Evolutionary conservation across 2,113 vertebrate genomes (phyloP), one percentile per base, ranked within the genome.

Genomic region (Cynoglossus semilaevis): DNA sequence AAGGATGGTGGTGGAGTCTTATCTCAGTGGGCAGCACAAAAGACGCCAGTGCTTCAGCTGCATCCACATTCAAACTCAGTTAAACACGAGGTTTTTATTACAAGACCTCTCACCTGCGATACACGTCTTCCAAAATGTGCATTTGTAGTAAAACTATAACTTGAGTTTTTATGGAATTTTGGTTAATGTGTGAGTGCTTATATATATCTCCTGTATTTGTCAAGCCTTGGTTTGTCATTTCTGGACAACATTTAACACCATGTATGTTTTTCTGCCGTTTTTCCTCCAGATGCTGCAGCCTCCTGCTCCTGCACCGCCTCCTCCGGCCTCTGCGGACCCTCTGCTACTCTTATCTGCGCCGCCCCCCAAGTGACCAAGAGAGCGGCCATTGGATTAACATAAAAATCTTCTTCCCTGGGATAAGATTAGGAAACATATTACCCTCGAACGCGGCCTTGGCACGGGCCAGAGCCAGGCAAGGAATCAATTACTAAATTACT

Each of bases 401-500:
- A 95, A 92, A 96, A 98, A 99, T 98, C 94, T 97, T 93, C 94
- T 98, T 98, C 91, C 91, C 84, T 58, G 90, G 94, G 93, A 97
- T 96, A 93, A 95, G 95, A 99, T 99, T 95, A 98, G 94, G 94
- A 97, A 94, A 96, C 93, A 93, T 95, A 95, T 95, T 95, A 92
- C 93, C 93, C 93, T 93, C 91, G 77, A 92, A 95, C 89, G 92
- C 90, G 90, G 90, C 87, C 93, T 88, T 85, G 92, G 93, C 92
- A 94, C 93, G 94, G 88, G 92, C 83, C 84, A 90, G 90, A 93
- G 91, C 93, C 88, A 90, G 90, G 93, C 93, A 93, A 93, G 91
- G 95, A 96, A 99, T 98, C 97, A 99, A 99, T 99, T 98, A 98
- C 96, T 95, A 96, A 99, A 99, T 98, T 94, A 99, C 95, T 95